Evolutionary conservation across 2,888 invertebrate species (phyloP).

Genomic region (Plebejus anna): DNA sequence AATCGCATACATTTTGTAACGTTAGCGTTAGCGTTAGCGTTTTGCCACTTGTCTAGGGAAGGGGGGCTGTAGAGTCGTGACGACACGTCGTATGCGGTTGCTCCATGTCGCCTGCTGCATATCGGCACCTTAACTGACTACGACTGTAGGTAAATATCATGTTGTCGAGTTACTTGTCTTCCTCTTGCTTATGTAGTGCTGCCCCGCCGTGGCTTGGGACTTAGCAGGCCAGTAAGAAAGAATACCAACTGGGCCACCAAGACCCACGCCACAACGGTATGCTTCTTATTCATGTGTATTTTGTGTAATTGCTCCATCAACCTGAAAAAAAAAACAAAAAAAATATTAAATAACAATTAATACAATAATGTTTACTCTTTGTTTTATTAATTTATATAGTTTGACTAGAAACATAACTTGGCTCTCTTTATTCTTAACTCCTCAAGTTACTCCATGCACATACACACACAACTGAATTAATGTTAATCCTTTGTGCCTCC

Average conservation of each 20-base stretch:
- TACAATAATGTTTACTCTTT: no score
- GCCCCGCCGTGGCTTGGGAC: conserved; percentile 84
- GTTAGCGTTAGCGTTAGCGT: no score
- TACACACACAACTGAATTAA: no score
- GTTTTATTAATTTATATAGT: neutral
- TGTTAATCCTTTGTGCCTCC: no score
- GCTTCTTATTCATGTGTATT: conserved; percentile 21
- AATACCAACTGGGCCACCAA: conserved; percentile 84
- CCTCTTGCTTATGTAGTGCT: neutral
- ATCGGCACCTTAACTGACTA: no score
- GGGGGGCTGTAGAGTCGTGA: no score
- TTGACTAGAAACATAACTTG: neutral
- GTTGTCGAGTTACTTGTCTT: neutral
- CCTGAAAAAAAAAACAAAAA: neutral
- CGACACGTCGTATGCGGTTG: no score
- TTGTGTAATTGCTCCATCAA: neutral
- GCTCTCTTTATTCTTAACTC: no score
- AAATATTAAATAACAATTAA: neutral
- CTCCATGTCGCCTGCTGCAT: no score
- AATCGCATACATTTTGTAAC: no score
- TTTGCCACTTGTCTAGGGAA: no score
- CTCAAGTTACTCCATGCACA: no score
- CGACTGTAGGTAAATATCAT: neutral
- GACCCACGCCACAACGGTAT: conserved; percentile 79
- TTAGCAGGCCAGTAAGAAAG: conserved; percentile 91